A percentile compares a stretch with the other conserved stretches of the same genome.
Conservation (phyloP, 2,888 invertebrate genomes). For the Caenorhabditis uteleia region DNA sequence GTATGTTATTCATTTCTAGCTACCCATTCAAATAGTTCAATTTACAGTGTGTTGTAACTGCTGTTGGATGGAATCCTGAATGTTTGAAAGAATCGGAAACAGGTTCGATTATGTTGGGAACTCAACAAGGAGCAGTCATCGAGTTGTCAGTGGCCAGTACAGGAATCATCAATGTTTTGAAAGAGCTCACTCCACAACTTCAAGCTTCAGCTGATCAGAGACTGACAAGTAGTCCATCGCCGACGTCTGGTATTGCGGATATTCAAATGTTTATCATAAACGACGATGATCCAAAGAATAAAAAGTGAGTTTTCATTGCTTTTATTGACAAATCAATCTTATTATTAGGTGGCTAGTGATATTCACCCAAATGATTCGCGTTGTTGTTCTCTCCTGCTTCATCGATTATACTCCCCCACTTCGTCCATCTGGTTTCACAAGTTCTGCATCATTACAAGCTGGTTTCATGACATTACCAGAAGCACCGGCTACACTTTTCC, state of each 20-base stretch:
- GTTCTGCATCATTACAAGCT: conserved; percentile 41
- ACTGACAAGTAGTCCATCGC: background rate
- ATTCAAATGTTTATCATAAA: conserved; percentile 40
- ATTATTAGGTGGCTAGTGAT: conserved; percentile 58
- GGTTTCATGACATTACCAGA: conserved; percentile 38
- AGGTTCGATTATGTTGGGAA: conserved; percentile 64
- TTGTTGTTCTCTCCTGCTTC: conserved; percentile 25
- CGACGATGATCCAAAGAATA: conserved; percentile 18
- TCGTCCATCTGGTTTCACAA: conserved; percentile 25
- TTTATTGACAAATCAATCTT: too few species aligned
- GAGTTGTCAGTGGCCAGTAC: conserved; percentile 41
- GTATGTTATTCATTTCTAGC: conserved; percentile 17
- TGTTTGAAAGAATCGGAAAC: conserved; percentile 58
- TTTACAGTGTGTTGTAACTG: conserved; percentile 55
- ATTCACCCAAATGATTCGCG: conserved; percentile 49
- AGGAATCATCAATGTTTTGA: conserved; percentile 48
- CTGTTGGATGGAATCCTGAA: conserved; percentile 67
- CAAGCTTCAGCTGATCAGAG: conserved; percentile 7
- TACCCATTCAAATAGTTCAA: background rate
- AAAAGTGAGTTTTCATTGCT: too few species aligned
- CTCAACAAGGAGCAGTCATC: conserved; percentile 48
- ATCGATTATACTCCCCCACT: background rate
- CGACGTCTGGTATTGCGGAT: conserved; percentile 37
- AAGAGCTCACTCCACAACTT: conserved; percentile 38
- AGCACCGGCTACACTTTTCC: conserved; percentile 37